phyloP scores from a whole-genome alignment of 2,888 invertebrate species.

The Oligia fasciuncula region DNA sequence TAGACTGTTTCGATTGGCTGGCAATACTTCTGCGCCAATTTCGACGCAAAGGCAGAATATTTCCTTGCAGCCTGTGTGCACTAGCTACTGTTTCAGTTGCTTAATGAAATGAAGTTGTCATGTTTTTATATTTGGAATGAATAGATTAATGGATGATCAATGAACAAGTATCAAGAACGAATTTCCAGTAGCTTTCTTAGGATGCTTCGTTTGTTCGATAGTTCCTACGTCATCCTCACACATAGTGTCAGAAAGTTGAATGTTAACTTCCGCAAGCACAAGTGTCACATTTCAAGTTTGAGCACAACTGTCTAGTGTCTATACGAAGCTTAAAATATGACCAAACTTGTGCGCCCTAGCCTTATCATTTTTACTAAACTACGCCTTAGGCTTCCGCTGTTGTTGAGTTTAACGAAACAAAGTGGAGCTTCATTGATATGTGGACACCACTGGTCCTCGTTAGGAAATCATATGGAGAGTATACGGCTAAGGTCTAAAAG shows the following conservation, averaged over 20 bases:
- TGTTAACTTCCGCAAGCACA: conserved; percentile 71
- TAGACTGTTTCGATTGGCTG: not conserved
- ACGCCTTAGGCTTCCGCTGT: conserved; percentile 79
- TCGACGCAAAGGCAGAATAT: not conserved
- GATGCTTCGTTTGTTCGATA: conserved; percentile 67
- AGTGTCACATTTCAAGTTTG: conserved; percentile 77
- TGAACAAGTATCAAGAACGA: conserved; percentile 28
- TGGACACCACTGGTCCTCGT: conserved; percentile 63
- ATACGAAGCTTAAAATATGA: conserved; percentile 75
- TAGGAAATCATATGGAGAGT: conserved; percentile 53
- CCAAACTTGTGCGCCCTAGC: conserved; percentile 72
- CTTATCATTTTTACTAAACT: conserved; percentile 66
- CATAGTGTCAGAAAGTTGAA: conserved; percentile 71
- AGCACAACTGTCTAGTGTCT: conserved; percentile 63
- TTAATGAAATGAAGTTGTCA: conserved; percentile 42
- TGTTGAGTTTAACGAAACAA: conserved; percentile 58
- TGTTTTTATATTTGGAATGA: conserved; percentile 50
- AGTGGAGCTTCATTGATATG: conserved; percentile 71
- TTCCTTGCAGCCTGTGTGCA: conserved; percentile 7
- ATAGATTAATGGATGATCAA: conserved; percentile 41
- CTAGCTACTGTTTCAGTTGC: not conserved
- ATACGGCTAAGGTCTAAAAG: conserved; percentile 48
- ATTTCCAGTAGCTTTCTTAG: conserved; percentile 42
- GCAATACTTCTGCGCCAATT: not conserved
- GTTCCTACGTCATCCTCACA: conserved; percentile 60